Conservation (phyloP, 2,888 invertebrate species). For the Drosophila vallismaia region DNA sequence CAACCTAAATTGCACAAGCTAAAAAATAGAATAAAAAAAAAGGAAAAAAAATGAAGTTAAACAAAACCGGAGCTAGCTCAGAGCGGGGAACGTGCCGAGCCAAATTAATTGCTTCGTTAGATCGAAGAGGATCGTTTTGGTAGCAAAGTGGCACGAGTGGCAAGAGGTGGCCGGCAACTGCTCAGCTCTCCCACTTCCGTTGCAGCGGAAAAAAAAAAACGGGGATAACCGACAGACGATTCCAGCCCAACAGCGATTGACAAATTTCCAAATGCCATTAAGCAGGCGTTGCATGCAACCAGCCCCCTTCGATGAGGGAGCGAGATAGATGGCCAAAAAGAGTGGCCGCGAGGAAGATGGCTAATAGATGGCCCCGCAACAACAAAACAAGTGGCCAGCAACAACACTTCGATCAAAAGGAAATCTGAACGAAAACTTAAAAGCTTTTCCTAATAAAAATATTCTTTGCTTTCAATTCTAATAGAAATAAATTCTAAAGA, state of each 20-base stretch:
- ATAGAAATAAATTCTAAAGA: background rate
- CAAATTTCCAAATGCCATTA: constrained; percentile 79
- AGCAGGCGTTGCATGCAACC: constrained; percentile 74
- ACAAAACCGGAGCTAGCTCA: constrained; percentile 33
- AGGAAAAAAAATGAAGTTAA: constrained; percentile 4
- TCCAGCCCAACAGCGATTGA: constrained; percentile 68
- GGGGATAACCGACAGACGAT: constrained; percentile 28
- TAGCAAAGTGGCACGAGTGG: background rate
- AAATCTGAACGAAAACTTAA: constrained; percentile 8
- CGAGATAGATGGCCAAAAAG: constrained; percentile 49
- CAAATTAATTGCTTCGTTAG: constrained; percentile 79
- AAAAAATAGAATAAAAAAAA: background rate
- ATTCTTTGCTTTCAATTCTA: too few relatives aligned
- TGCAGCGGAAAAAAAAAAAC: constrained; percentile 31
- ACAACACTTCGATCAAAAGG: constrained; percentile 16
- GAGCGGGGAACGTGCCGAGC: constrained; percentile 69
- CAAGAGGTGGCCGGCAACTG: constrained; percentile 35
- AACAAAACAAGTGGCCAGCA: constrained; percentile 2
- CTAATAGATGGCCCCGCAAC: background rate
- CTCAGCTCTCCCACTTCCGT: constrained; percentile 64
- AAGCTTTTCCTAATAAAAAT: too few relatives aligned
- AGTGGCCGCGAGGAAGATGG: too few relatives aligned
- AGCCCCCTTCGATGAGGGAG: constrained; percentile 15
- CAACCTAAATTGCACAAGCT: constrained; percentile 66
- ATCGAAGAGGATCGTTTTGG: constrained; percentile 57